Evolutionary conservation across 2,888 invertebrate genomes (phyloP), one percentile per base, ranked within the genome.

Genomic region (Chymomyza amoena): DNA sequence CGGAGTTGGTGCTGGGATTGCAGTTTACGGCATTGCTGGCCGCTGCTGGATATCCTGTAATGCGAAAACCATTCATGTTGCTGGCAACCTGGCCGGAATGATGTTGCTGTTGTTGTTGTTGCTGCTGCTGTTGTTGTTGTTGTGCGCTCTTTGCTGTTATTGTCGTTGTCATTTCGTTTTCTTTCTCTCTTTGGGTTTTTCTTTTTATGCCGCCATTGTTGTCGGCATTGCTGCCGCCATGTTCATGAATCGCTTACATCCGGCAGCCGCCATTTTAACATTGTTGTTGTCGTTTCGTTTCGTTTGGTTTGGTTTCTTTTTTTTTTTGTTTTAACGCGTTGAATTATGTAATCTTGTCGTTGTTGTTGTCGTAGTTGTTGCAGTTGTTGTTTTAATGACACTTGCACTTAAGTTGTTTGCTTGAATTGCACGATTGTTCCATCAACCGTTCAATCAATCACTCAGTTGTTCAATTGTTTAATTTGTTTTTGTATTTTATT

Each of bases 31-130:
- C 13, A 45, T 45, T 64, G 79, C 87, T 63, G 63, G 39, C 76
- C 64, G 76, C 84, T 66, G 90, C 89, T 71, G 90, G 90, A 76
- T 90, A 89, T 63, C 87, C 89, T 36, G 86, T 85, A 68, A 89
- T 90, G 68, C 90, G 89, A 74, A 90, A 90, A 68, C 89, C 89
- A 88, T 89, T 89, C 90, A 90, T 90, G 67, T 64, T 80, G 75
- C 36, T 72, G 36, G 66, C 13, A 7, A 62, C 28, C 60, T 51
- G 56, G 52, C 57, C 20, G 51, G 54, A 57, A 10, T 39, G 25
- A 25, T 67, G 57, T 20, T 71, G 70, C 7, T 60, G 59, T 52
- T 64, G 66, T 36, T 75, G 74, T 7, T 73, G 66, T 18, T 69
- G 71, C 1, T 71, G 70, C 39, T 70, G 70, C 7, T 73, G 72